phyloP scores from a whole-genome alignment of 2,797 vertebrate genomes.

The Vultur gryphus region DNA sequence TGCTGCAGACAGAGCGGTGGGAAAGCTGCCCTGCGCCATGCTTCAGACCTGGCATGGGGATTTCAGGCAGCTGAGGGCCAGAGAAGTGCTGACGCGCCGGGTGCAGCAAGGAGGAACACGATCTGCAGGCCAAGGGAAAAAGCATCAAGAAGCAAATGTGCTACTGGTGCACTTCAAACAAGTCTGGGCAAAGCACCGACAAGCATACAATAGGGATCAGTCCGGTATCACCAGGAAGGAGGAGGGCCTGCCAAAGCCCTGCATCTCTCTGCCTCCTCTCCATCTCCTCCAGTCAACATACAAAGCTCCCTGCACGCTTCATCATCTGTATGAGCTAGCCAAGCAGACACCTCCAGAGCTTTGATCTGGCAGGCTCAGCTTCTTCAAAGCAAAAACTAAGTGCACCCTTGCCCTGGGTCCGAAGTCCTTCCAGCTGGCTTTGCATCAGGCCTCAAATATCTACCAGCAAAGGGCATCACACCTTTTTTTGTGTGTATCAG shows the following conservation, averaged over 20 bases:
- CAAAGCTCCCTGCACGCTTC: neutral
- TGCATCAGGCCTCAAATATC: conserved; percentile 9
- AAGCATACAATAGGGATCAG: neutral
- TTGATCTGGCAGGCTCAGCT: neutral
- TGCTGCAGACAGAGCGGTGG: neutral
- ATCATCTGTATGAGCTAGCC: neutral
- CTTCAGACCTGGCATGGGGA: neutral
- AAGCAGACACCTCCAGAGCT: neutral
- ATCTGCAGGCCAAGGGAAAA: neutral
- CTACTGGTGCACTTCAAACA: neutral
- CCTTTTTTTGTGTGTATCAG: neutral
- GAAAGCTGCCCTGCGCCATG: neutral
- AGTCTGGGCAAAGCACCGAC: neutral
- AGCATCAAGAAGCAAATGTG: neutral
- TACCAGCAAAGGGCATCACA: neutral
- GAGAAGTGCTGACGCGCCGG: neutral
- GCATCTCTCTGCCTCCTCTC: neutral
- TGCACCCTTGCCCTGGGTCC: neutral
- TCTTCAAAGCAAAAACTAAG: conserved; percentile 12
- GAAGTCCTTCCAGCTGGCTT: neutral
- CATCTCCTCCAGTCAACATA: neutral
- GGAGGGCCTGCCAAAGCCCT: neutral
- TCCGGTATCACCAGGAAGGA: neutral
- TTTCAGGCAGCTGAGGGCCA: neutral
- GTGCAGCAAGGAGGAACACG: neutral